These are phyloP conservation scores for Urocynchramus pylzowi DNA, from an alignment of 2,113 vertebrate species.

Conservation along the genomic window DNA sequence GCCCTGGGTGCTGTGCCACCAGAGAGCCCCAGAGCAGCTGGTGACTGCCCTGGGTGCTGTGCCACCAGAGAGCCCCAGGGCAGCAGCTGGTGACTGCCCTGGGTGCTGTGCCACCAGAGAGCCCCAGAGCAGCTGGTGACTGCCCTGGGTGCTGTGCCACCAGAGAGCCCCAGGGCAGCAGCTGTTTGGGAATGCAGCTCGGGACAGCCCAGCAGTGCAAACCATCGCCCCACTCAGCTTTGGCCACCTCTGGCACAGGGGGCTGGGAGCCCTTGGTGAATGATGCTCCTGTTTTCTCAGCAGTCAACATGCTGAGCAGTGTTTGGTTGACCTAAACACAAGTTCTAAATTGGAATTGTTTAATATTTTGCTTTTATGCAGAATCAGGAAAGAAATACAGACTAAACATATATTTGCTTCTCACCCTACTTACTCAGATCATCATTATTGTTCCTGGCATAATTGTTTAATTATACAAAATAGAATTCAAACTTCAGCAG, in stretches of 20 bases:
- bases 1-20: no score
- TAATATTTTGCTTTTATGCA: not conserved
- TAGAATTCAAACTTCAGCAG: not conserved
- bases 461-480: not conserved
- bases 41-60: no score
- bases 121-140: no score
- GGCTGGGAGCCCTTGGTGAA: accelerated
- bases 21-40: no score
- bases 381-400: not conserved
- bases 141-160: no score
- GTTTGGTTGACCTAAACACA: not conserved
- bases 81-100: no score
- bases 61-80: no score
- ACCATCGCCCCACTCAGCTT: accelerated
- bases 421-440: not conserved
- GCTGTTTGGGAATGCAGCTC: accelerated
- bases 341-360: not conserved
- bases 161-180: not conserved
- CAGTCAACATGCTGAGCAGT: not conserved
- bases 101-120: no score
- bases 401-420: not conserved
- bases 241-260: not conserved
- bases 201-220: not conserved
- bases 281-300: accelerated
- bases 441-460: not conserved